These are phyloP conservation scores for Meta bourneti DNA, from an alignment of 2,888 invertebrate genomes.

Conservation along the genomic window DNA sequence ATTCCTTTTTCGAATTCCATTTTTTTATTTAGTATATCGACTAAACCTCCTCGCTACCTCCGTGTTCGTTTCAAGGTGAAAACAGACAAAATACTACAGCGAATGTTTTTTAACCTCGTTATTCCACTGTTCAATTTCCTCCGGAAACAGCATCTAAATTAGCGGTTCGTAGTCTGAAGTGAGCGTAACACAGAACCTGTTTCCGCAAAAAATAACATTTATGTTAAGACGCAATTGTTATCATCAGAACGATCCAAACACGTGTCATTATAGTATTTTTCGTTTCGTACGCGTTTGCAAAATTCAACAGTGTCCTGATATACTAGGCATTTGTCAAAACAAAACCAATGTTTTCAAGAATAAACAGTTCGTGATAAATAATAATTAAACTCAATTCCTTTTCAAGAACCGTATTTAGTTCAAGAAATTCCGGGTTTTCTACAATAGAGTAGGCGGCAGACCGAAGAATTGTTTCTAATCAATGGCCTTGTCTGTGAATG, in stretches of 20 bases:
- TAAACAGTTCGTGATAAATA: too few species aligned
- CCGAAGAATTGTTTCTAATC: too few species aligned
- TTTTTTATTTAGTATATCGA: background rate
- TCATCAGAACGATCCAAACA: background rate
- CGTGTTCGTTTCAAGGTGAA: slow-evolving; percentile 15
- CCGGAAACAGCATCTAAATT: slow-evolving; percentile 31
- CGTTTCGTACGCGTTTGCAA: too few species aligned
- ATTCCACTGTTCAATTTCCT: slow-evolving; percentile 27
- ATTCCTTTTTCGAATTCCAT: background rate
- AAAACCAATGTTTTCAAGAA: too few species aligned
- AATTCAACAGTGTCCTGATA: too few species aligned
- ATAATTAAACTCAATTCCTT: too few species aligned
- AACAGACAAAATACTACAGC: slow-evolving; percentile 11
- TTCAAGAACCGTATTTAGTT: too few species aligned
- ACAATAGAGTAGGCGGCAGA: too few species aligned
- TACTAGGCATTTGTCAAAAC: too few species aligned
- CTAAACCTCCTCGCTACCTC: background rate
- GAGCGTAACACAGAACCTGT: slow-evolving; percentile 31
- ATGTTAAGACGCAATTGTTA: background rate
- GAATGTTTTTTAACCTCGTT: background rate
- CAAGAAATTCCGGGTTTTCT: too few species aligned
- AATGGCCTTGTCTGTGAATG: too few species aligned
- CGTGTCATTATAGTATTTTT: background rate
- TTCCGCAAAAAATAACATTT: background rate
- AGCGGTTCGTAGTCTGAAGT: slow-evolving; percentile 9